These are phyloP conservation scores for Tenualosa thibaudeaui DNA, from an alignment of 2,797 vertebrate genomes.

Conservation along the genomic window DNA sequence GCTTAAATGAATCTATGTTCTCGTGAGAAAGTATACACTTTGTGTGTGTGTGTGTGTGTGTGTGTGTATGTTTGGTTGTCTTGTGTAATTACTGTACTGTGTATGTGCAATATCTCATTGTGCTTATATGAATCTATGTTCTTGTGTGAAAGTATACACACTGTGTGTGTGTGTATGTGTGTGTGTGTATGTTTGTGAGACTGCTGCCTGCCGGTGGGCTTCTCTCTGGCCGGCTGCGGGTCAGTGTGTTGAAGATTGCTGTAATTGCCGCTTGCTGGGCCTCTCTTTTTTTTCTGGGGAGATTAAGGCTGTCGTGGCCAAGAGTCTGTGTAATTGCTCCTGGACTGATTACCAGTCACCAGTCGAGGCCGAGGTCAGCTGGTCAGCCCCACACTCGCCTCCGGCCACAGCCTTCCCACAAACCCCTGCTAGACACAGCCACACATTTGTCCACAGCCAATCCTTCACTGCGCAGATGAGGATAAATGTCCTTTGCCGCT, in stretches of 20 bases:
- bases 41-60: neutral
- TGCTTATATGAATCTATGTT: no score
- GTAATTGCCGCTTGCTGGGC: conserved; percentile 70
- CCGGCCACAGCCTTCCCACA: conserved; percentile 61
- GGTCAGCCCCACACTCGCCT: conserved; percentile 63
- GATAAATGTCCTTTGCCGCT: conserved; percentile 5
- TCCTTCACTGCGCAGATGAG: neutral
- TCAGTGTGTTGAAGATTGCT: conserved; percentile 55
- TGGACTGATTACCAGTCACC: conserved; percentile 64
- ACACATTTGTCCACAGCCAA: conserved; percentile 37
- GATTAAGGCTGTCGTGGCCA: conserved; percentile 72
- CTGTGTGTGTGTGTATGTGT: neutral
- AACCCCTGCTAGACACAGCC: conserved; percentile 35
- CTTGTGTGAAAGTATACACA: no score
- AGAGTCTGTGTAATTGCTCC: conserved; percentile 70
- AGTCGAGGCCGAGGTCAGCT: conserved; percentile 66
- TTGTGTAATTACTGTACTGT: neutral
- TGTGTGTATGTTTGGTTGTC: neutral
- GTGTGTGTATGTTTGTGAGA: neutral
- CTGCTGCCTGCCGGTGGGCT: conserved; percentile 50
- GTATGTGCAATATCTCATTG: no score
- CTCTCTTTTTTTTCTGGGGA: conserved; percentile 60
- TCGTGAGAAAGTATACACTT: no score
- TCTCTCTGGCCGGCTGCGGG: conserved; percentile 57
- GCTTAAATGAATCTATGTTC: no score